Percentiles rank a stretch among this genome's conserved stretches.
Evolutionary conservation across 2,888 invertebrate species (phyloP).

Genomic region (Drosophila longiperda): DNA sequence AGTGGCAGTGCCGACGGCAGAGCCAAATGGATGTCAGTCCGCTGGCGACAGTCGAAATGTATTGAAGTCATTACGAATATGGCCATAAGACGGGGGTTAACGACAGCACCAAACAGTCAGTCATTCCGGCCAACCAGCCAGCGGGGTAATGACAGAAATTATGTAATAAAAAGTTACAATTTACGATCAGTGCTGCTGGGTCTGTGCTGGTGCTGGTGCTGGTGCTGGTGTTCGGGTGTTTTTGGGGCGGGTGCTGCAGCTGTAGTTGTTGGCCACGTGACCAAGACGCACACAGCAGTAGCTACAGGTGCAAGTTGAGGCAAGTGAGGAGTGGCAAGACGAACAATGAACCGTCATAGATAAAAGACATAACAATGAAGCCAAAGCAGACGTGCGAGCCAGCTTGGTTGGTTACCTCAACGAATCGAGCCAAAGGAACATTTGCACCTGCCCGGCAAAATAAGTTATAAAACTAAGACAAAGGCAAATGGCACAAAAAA

Average conservation of each 20-base stretch:
- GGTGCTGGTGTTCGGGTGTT: not conserved
- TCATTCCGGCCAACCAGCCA: conserved; percentile 55
- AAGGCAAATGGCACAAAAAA: conserved; percentile 48
- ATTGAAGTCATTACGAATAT: conserved; percentile 79
- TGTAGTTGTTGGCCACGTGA: conserved; percentile 59
- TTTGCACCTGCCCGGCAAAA: conserved; percentile 75
- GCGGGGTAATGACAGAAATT: conserved; percentile 82
- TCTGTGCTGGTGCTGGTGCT: conserved; percentile 6
- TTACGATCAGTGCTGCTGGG: conserved; percentile 72
- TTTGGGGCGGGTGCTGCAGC: not conserved
- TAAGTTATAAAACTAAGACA: conserved; percentile 77
- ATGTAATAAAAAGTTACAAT: conserved; percentile 83
- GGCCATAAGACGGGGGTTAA: conserved; percentile 72
- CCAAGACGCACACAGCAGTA: conserved; percentile 49
- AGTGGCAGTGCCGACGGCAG: conserved; percentile 29
- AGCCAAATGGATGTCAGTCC: conserved; percentile 50
- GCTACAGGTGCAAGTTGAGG: conserved; percentile 59
- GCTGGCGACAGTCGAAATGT: conserved; percentile 76
- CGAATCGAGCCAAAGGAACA: conserved; percentile 38
- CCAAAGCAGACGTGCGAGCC: conserved; percentile 74
- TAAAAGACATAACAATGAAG: conserved; percentile 79
- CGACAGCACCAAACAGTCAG: conserved; percentile 48
- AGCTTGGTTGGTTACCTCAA: conserved; percentile 19
- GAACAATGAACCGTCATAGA: conserved; percentile 80
- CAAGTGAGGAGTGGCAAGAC: conserved; percentile 8